Conservation (phyloP, 2,888 invertebrate species). For the Tenthredo distinguenda region DNA sequence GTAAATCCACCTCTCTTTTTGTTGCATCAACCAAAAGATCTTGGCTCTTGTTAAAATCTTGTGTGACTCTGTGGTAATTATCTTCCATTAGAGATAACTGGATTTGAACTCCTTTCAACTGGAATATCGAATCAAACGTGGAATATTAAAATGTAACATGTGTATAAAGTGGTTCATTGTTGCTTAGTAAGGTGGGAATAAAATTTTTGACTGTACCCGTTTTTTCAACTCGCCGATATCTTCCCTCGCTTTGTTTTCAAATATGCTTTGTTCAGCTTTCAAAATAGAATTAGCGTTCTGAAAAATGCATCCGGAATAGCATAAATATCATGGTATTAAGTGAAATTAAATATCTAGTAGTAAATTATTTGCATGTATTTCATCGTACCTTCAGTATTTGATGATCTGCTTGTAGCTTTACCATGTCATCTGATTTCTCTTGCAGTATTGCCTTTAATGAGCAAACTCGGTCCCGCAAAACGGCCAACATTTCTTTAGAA, state of each 20-base stretch:
- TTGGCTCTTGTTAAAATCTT: constrained; percentile 66
- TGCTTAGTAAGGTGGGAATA: not conserved
- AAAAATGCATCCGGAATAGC: constrained; percentile 21
- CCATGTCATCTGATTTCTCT: constrained; percentile 67
- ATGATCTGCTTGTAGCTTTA: constrained; percentile 68
- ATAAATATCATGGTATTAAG: not conserved
- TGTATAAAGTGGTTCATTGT: no score
- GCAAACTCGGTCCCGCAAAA: constrained; percentile 61
- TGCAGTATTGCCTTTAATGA: constrained; percentile 66
- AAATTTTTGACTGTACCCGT: constrained; percentile 57
- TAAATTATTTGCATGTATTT: constrained; percentile 6
- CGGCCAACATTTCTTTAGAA: constrained; percentile 63
- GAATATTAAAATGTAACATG: not conserved
- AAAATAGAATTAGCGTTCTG: constrained; percentile 71
- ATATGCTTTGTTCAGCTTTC: constrained; percentile 61
- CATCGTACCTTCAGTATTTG: constrained; percentile 67
- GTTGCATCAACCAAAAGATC: constrained; percentile 63
- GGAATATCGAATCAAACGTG: constrained; percentile 22
- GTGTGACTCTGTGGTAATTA: constrained; percentile 63
- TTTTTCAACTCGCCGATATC: constrained; percentile 65
- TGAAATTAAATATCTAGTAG: constrained; percentile 26
- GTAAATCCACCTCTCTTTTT: constrained; percentile 65
- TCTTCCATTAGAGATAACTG: constrained; percentile 63
- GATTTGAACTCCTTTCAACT: constrained; percentile 65
- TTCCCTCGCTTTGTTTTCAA: constrained; percentile 65